Percentiles rank a stretch among this genome's conserved stretches.
phyloP scores from a whole-genome alignment of 2,797 vertebrate genomes.

The Nyctalus aviator region DNA sequence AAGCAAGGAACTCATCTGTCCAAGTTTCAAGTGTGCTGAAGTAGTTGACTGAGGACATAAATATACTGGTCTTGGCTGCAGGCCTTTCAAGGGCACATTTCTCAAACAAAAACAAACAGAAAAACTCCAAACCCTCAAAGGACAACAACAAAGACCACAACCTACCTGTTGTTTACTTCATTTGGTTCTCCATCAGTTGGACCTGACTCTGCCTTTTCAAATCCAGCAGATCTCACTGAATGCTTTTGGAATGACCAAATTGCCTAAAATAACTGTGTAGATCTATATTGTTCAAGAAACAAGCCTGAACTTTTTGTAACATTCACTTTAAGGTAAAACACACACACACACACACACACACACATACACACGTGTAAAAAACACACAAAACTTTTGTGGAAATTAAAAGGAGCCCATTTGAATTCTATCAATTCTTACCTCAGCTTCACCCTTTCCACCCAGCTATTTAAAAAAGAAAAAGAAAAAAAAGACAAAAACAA shows the following conservation, averaged over 20 bases:
- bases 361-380: no score
- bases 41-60: neutral
- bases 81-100: neutral
- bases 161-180: neutral
- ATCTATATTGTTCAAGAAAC: conserved; percentile 50
- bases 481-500: no score
- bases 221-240: conserved; percentile 15
- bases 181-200: neutral
- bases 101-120: conserved; percentile 18
- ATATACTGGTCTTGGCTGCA: neutral
- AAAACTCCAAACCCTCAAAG: neutral
- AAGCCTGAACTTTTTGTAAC: neutral
- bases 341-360: no score
- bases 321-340: neutral
- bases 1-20: neutral
- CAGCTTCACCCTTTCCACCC: rapidly evolving
- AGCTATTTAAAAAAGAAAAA: neutral
- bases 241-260: conserved; percentile 58
- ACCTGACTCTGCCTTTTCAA: neutral
- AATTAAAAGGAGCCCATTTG: conserved; percentile 5
- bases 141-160: neutral
- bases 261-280: neutral
- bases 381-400: neutral
- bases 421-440: conserved; percentile 37
- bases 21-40: neutral